Base-by-base conservation (phyloP, 2,888 invertebrate genomes). In the Timema podura region DNA sequence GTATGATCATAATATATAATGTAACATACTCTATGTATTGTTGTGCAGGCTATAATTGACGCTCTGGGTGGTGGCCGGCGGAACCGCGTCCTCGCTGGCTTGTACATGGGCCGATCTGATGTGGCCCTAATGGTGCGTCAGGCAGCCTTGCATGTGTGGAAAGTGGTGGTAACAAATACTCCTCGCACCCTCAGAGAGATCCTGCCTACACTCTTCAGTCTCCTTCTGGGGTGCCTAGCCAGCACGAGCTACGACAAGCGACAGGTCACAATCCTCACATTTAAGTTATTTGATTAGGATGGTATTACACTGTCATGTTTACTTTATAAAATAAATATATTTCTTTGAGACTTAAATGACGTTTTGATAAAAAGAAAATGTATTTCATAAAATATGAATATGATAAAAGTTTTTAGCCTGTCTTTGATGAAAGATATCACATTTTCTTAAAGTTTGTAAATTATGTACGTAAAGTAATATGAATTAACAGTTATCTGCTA, bases 141-240 rank as follows among this genome's bases (percentile, higher is more conserved):
- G 84, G 95, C 98, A 0, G 97, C 99, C 9, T 86, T 98, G 70
- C 99, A 99, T 81, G 98, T 99, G 0, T 99, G 99, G 99, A 99
- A 99, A 85, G 95, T 98, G 75, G 96, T 99, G 1, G 98, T 99
- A 1, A 94, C 97, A 0, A 98, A 99, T 81, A 99, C 98, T 0
- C 98, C 98, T 0, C 88, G 96, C 80, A 98, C 98, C 0, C 84
- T 99, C 64, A 87, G 96, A 73, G 98, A 98, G 86, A 98, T 99
- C 77, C 85, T 99, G 74, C 95, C 96, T 7, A 96, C 96, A 0
- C 83, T 99, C 64, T 99, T 99, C 83, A 88, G 92, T 13, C 84
- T 98, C 67, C 83, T 99, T 73, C 85, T 99, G 69, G 95, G 96
- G 67, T 97, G 97, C 82, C 85, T 99, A 75, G 98, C 98, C 3